Percentiles rank a stretch among this genome's conserved stretches.
Conservation (phyloP, 2,113 vertebrate genomes). For the Thymallus thymallus region DNA sequence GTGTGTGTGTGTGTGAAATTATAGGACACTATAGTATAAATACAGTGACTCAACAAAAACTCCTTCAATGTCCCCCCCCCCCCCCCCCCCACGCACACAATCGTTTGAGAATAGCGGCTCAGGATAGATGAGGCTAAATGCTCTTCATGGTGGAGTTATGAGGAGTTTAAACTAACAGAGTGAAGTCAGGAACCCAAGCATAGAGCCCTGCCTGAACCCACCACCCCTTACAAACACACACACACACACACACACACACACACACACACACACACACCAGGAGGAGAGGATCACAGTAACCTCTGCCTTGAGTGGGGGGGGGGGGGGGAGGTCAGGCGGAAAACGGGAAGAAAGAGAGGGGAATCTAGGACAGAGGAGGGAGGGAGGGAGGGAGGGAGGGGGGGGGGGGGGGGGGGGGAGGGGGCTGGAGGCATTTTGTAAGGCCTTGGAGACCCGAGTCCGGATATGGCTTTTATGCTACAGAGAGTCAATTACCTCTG, state of each 20-base stretch:
- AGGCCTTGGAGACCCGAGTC: slow-evolving; percentile 64
- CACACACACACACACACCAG: slow-evolving; percentile 12
- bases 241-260: slow-evolving; percentile 10
- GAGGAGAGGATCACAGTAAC: slow-evolving; percentile 16
- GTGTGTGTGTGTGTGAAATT: too few relatives aligned
- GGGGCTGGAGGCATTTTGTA: slow-evolving; percentile 61
- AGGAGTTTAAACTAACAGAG: slow-evolving; percentile 63
- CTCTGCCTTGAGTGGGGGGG: slow-evolving; percentile 5
- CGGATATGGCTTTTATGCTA: slow-evolving; percentile 64
- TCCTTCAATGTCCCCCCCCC: slow-evolving; percentile 8
- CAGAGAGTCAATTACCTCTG: slow-evolving; percentile 58
- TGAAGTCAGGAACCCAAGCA: slow-evolving; percentile 63
- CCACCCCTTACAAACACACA: background rate
- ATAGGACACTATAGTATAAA: background rate
- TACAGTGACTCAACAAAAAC: too few relatives aligned
- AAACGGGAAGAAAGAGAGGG: background rate
- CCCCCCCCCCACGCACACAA: too few relatives aligned
- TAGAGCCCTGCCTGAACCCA: background rate
- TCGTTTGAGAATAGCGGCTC: slow-evolving; percentile 44
- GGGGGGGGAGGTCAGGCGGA: background rate
- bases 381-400: slow-evolving; percentile 15
- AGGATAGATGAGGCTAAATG: slow-evolving; percentile 59
- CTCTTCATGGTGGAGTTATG: slow-evolving; percentile 65
- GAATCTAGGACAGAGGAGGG: background rate
- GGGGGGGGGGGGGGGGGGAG: slow-evolving; percentile 20